phyloP scores from a whole-genome alignment of 2,888 invertebrate species.

The Pyrochroa serraticornis region DNA sequence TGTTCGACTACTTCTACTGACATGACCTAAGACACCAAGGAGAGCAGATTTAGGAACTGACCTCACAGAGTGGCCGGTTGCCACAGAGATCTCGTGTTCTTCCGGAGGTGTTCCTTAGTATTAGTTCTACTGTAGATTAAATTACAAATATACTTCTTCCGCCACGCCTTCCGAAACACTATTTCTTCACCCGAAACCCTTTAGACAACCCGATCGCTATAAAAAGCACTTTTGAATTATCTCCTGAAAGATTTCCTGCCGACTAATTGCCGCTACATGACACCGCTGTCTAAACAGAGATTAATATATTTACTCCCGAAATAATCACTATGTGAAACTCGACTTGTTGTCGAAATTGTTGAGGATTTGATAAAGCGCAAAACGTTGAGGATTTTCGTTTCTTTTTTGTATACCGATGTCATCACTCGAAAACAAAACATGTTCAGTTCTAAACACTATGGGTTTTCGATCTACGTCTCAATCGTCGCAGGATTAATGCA shows the following conservation, averaged over 20 bases:
- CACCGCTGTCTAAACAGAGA: conserved; percentile 56
- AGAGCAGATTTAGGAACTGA: no score
- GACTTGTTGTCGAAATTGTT: conserved; percentile 9
- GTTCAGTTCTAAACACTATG: no score
- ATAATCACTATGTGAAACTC: conserved; percentile 37
- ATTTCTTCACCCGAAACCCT: no score
- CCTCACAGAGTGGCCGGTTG: no score
- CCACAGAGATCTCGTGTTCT: no score
- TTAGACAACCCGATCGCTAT: neutral
- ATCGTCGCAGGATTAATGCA: conserved; percentile 32
- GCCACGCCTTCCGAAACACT: no score
- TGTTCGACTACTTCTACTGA: no score
- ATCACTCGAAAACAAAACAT: no score
- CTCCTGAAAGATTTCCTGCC: conserved; percentile 50
- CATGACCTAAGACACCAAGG: no score
- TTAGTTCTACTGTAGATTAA: no score
- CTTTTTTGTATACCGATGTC: neutral
- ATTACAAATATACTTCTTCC: no score
- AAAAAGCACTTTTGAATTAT: conserved; percentile 29
- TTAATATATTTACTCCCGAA: conserved; percentile 50
- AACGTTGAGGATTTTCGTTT: neutral
- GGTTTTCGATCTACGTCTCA: conserved; percentile 28
- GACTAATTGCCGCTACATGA: conserved; percentile 56
- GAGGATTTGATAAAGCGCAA: conserved; percentile 4
- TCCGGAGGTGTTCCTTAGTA: no score